Evolutionary conservation across 2,113 vertebrate genomes (phyloP).

Genomic region (Oncorhynchus clarkii): DNA sequence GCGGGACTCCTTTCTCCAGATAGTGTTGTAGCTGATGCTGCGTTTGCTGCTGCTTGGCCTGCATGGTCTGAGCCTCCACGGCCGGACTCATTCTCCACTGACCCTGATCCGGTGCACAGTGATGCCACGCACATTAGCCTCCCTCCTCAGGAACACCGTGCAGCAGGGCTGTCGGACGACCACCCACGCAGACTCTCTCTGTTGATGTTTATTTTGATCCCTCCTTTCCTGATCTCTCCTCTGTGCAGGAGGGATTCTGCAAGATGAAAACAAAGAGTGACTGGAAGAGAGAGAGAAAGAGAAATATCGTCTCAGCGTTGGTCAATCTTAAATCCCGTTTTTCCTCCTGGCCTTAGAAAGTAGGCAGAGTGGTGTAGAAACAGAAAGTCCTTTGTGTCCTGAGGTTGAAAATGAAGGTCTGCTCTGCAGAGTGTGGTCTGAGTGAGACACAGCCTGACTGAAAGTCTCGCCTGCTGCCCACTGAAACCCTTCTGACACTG

Average conservation of each 20-base stretch:
- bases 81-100: constrained; percentile 95
- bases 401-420: background rate
- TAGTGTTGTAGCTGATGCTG: constrained; percentile 58
- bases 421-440: background rate
- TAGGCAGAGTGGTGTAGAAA: constrained; percentile 5
- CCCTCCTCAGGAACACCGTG: constrained; percentile 33
- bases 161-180: constrained; percentile 12
- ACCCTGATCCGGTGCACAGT: constrained; percentile 38
- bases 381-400: constrained; percentile 15
- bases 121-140: constrained; percentile 80
- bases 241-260: constrained; percentile 22
- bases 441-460: constrained; percentile 8
- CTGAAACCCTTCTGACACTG: constrained; percentile 55
- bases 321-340: constrained; percentile 15
- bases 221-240: constrained; percentile 25
- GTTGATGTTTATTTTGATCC: background rate
- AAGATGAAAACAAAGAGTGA: constrained; percentile 41
- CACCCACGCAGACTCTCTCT: constrained; percentile 16
- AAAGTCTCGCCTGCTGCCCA: constrained; percentile 35
- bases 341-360: constrained; percentile 6
- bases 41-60: constrained; percentile 76
- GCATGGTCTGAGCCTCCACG: constrained; percentile 85
- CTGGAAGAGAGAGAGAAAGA: constrained; percentile 22
- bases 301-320: background rate
- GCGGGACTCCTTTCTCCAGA: constrained; percentile 84